Conservation (phyloP, 2,797 vertebrate genomes). For the Echeneis naucrates region DNA sequence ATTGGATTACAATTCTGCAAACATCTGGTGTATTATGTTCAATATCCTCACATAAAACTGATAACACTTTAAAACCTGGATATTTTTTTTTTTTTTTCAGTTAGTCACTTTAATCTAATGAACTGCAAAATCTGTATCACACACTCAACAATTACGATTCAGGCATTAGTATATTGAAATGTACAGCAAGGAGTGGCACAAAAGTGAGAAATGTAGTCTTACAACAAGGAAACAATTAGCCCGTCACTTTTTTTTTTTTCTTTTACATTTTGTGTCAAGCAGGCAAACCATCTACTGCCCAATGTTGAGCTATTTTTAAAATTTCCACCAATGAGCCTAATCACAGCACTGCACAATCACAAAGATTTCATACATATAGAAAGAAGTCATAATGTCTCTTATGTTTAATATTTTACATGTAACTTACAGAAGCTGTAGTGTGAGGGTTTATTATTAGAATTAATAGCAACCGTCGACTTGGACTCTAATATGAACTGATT, state of each 20-base stretch:
- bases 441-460: no score
- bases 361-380: no score
- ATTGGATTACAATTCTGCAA: slow-evolving; percentile 27
- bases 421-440: slow-evolving; percentile 21
- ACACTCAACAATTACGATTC: not conserved
- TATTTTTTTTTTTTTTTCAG: not conserved
- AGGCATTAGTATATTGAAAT: not conserved
- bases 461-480: no score
- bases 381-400: no score
- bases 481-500: no score
- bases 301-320: not conserved
- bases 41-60: not conserved
- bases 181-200: no score
- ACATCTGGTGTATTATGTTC: slow-evolving; percentile 10
- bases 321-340: not conserved
- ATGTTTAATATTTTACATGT: slow-evolving; percentile 33
- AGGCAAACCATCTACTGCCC: not conserved
- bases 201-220: not conserved
- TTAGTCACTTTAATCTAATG: not conserved
- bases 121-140: not conserved
- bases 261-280: not conserved
- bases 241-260: no score
- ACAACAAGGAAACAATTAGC: no score
- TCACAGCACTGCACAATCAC: no score
- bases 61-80: not conserved